phyloP scores from a whole-genome alignment of 2,113 vertebrate genomes.

The Clinocottus analis region DNA sequence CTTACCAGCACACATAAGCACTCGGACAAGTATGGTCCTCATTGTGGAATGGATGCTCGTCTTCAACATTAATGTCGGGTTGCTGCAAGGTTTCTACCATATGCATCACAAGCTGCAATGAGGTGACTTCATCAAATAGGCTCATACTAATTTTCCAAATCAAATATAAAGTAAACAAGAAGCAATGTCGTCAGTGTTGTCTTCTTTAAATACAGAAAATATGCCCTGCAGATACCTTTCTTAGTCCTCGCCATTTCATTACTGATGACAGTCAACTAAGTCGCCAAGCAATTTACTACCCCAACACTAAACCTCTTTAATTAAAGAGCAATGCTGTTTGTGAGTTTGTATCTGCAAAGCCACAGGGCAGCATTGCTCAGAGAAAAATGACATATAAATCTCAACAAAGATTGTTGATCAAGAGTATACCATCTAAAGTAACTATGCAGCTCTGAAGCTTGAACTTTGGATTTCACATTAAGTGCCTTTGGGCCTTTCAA shows the following conservation, averaged over 20 bases:
- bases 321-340: slow-evolving; percentile 17
- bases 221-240: not conserved
- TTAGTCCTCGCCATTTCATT: slow-evolving; percentile 15
- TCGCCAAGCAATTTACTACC: slow-evolving; percentile 19
- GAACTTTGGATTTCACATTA: slow-evolving; percentile 7
- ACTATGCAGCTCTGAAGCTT: slow-evolving; percentile 4
- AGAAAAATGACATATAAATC: slow-evolving; percentile 5
- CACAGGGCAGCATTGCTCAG: not conserved
- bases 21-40: slow-evolving; percentile 28
- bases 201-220: slow-evolving; percentile 15
- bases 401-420: slow-evolving; percentile 1
- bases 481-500: not conserved
- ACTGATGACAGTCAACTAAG: slow-evolving; percentile 22
- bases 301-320: slow-evolving; percentile 16
- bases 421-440: not conserved
- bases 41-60: slow-evolving; percentile 14
- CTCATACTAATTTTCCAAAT: not conserved
- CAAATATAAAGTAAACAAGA: not conserved
- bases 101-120: not conserved
- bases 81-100: not conserved
- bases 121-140: not conserved
- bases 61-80: not conserved
- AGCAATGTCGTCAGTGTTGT: not conserved
- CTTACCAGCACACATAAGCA: slow-evolving; percentile 16
- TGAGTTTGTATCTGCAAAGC: slow-evolving; percentile 22